Conservation (phyloP, 1,140 invertebrate species). For the Drosophila truncata region DNA sequence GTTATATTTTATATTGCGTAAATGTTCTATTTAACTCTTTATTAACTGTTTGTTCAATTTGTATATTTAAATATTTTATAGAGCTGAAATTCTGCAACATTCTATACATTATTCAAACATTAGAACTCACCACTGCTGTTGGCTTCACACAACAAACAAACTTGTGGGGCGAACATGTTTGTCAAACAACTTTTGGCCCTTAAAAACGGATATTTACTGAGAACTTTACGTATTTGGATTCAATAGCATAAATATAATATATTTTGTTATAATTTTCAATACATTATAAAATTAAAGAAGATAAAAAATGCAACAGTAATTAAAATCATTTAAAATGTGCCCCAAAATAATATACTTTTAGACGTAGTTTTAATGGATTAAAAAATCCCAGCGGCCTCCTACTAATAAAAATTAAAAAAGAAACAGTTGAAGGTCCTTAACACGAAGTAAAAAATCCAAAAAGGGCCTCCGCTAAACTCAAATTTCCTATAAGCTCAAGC, state of each 20-base stretch:
- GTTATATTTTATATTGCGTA: not conserved
- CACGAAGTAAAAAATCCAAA: not conserved
- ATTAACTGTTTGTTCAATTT: not conserved
- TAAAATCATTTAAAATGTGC: too few relatives aligned
- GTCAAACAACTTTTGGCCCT: slow-evolving; percentile 1
- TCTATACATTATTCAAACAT: slow-evolving; percentile 6
- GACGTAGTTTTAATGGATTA: too few relatives aligned
- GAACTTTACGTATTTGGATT: not conserved
- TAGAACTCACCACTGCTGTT: slow-evolving; percentile 12
- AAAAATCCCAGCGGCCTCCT: too few relatives aligned
- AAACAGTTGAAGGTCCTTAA: not conserved
- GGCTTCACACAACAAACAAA: slow-evolving; percentile 19
- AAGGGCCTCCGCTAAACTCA: not conserved
- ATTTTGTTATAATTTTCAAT: too few relatives aligned
- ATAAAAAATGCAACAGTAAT: too few relatives aligned
- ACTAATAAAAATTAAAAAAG: too few relatives aligned
- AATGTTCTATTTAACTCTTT: not conserved
- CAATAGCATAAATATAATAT: not conserved
- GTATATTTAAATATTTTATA: not conserved
- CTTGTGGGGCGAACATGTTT: slow-evolving; percentile 30
- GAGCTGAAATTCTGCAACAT: not conserved
- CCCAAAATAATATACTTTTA: too few relatives aligned
- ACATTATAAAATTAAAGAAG: too few relatives aligned
- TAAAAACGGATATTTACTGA: not conserved
- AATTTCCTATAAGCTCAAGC: not conserved